phyloP scores from a whole-genome alignment of 2,888 invertebrate genomes.

The Rotaria macrura region DNA sequence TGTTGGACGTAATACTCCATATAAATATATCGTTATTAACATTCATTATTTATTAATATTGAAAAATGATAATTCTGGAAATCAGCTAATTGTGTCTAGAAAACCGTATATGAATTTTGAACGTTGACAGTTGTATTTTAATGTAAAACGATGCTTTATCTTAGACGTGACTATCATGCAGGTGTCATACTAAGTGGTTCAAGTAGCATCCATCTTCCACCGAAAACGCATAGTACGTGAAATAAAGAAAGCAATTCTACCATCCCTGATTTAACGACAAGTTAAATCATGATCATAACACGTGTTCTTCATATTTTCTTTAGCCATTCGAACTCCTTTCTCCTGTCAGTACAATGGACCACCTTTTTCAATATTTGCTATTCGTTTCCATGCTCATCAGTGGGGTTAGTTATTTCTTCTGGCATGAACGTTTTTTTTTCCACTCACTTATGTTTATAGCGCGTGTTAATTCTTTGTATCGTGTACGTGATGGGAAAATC shows the following conservation, averaged over 20 bases:
- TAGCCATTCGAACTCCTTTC: background rate
- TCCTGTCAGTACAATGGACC: conserved; percentile 30
- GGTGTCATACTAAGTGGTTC: conserved; percentile 28
- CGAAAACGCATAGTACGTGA: conserved; percentile 8
- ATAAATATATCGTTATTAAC: conserved; percentile 81
- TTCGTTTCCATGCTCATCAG: conserved; percentile 28
- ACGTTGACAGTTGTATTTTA: conserved; percentile 21
- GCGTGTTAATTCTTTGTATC: conserved; percentile 26
- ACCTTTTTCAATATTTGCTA: conserved; percentile 29
- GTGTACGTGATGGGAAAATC: conserved; percentile 38
- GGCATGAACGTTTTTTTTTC: too few species aligned
- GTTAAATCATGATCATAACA: background rate
- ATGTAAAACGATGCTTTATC: background rate
- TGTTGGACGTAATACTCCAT: conserved; percentile 69
- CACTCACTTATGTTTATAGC: background rate
- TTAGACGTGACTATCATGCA: conserved; percentile 27
- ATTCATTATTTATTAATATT: conserved; percentile 61
- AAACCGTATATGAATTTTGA: conserved; percentile 56
- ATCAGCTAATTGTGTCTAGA: conserved; percentile 67
- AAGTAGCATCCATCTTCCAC: conserved; percentile 17
- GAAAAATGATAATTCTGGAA: conserved; percentile 66
- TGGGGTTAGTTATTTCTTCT: background rate
- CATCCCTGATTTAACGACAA: too few species aligned
- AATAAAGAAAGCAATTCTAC: background rate
- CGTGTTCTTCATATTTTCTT: background rate